Conservation (phyloP, 2,888 invertebrate genomes). For the Eretmocerus hayati region DNA sequence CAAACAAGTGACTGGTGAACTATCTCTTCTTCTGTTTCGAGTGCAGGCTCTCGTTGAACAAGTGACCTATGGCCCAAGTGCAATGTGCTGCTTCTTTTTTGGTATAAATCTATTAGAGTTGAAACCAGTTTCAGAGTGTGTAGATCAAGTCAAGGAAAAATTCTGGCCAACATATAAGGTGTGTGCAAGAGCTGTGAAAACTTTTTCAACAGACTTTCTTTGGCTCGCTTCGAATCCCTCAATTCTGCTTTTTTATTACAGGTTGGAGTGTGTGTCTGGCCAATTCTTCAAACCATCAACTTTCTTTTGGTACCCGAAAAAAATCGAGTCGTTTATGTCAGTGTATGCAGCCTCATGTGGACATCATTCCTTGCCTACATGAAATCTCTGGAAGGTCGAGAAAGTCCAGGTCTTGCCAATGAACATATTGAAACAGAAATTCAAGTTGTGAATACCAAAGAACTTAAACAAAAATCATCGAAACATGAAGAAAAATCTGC, state of each 20-base stretch:
- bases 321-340: conserved; percentile 68
- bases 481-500: conserved; percentile 8
- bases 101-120: conserved; percentile 69
- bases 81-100: conserved; percentile 71
- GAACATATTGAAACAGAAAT: conserved; percentile 5
- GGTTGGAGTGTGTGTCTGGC: conserved; percentile 66
- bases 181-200: too few species aligned
- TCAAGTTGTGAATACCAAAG: neutral
- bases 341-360: conserved; percentile 67
- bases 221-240: too few species aligned
- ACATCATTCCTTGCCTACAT: conserved; percentile 71
- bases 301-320: conserved; percentile 64
- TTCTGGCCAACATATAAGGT: conserved; percentile 71
- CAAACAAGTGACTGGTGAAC: conserved; percentile 3
- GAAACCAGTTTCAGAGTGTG: conserved; percentile 58
- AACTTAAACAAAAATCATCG: neutral
- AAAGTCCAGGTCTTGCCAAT: conserved; percentile 6
- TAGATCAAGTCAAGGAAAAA: conserved; percentile 63
- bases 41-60: conserved; percentile 66
- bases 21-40: neutral
- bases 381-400: conserved; percentile 55
- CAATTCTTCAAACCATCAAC: conserved; percentile 65
- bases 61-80: conserved; percentile 67
- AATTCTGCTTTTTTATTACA: conserved; percentile 41
- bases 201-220: too few species aligned